Percentiles rank a stretch among this genome's conserved stretches.
Conservation (phyloP, 2,113 vertebrate species). For the Proterorhinus semilunaris region DNA sequence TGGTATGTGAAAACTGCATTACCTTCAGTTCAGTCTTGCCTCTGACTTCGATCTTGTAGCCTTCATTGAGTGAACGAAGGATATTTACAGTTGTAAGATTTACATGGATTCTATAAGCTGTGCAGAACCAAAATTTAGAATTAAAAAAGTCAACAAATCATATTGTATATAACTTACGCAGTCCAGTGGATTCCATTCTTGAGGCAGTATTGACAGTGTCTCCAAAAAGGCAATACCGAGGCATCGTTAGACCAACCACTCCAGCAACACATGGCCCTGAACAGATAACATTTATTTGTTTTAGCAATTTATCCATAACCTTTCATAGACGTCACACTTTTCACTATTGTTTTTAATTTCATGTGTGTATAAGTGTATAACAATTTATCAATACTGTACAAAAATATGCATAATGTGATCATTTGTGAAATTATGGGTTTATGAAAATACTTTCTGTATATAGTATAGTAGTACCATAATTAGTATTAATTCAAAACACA, state of each 20-base stretch:
- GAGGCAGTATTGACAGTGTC: constrained; percentile 93
- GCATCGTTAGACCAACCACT: constrained; percentile 89
- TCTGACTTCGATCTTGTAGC: constrained; percentile 85
- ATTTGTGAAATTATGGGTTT: neutral
- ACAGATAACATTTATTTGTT: neutral
- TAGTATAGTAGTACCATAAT: too few relatives aligned
- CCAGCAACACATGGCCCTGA: constrained; percentile 88
- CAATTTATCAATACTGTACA: too few relatives aligned
- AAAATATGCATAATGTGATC: too few relatives aligned
- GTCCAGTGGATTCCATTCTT: constrained; percentile 90
- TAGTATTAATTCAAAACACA: neutral
- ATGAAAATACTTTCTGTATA: neutral
- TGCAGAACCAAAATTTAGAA: neutral
- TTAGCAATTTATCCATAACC: neutral
- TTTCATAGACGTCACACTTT: too few relatives aligned
- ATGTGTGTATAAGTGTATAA: too few relatives aligned
- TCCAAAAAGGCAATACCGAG: constrained; percentile 93
- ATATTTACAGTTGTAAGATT: constrained; percentile 87
- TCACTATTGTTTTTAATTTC: too few relatives aligned
- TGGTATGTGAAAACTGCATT: constrained; percentile 7
- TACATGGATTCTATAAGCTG: constrained; percentile 92
- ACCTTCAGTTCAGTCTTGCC: constrained; percentile 92
- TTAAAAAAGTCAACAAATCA: neutral
- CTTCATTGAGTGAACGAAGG: constrained; percentile 82
- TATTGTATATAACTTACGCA: constrained; percentile 77